Base-by-base conservation (phyloP, 1,140 invertebrate species). In the Scaptodrosophila lebanonensis region DNA sequence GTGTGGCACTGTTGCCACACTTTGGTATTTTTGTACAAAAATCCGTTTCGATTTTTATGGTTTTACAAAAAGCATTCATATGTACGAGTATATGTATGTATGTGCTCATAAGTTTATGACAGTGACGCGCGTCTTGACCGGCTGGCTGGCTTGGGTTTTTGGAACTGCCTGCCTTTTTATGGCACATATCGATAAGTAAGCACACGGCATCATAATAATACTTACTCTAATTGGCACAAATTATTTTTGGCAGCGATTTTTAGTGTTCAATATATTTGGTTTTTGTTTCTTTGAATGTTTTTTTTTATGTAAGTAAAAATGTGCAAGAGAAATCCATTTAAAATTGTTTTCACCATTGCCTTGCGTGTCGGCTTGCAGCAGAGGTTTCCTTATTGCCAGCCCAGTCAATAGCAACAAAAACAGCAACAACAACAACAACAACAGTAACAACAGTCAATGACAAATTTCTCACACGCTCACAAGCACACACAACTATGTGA, bases 11-110 rank as follows among this genome's bases (percentile, higher is more conserved):
- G 49, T 73, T 73, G 60, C 72, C 67, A 76, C 67, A 76, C 71
- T 76, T 76, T 76, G 70, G 70, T 56, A 76, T 75, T 75, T 75
- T 69, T 64, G 70, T 65, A 65, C 39, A 43, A 56, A 73, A 73
- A 75, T 67, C 48, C 47, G 70, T 65, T 61, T 52, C 32, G 30
- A 7, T 16, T 25, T 17, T 33, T 45, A 32, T 17, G 4, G 32
- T 25, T 17, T 30, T 11, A 33, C 13, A 7, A 33, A 35, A 35
- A 6, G 32, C 47, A 42, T 30, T 60, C 16, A 15, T 11, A 18
- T 15, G 11, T 40, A 18, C 36, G n/a, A n/a, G n/a, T 16, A 15
- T 18, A 39, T 39, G 12, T 25, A 20, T 42, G 15, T 36, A 4
- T 27, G 20, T 27, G 5, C 36, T 7, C n/a, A 35, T 48, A 9